Evolutionary conservation across 2,797 vertebrate genomes (phyloP).

Genomic region (Ibycter americanus): DNA sequence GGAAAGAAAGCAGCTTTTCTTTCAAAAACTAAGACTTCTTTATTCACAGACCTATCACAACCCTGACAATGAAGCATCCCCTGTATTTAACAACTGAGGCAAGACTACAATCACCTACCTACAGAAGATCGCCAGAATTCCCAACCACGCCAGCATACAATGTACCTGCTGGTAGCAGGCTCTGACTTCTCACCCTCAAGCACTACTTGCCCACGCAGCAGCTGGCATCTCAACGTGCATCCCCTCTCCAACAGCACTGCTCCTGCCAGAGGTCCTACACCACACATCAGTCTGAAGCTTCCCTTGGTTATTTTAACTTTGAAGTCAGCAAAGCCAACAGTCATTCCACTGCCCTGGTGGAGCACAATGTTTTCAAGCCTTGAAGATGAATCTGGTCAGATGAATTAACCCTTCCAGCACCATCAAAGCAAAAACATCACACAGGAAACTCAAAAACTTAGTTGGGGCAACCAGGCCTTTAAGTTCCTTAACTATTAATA

Average conservation of each 20-base stretch:
- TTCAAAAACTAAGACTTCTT: not conserved
- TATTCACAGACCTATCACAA: not conserved
- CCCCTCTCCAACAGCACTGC: not conserved
- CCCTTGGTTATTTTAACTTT: not conserved
- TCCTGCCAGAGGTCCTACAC: not conserved
- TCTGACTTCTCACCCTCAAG: not conserved
- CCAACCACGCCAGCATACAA: not conserved
- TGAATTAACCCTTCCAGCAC: not conserved
- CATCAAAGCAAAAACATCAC: not conserved
- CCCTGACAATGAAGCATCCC: not conserved
- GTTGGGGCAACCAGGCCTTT: not conserved
- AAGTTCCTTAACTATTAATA: not conserved
- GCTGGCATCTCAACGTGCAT: not conserved
- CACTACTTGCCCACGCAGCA: no score
- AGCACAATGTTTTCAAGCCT: not conserved
- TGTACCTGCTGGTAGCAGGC: not conserved
- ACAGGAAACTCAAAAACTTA: not conserved
- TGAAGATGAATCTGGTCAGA: not conserved
- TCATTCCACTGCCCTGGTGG: not conserved
- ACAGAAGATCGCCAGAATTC: rapidly evolving
- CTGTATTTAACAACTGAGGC: not conserved
- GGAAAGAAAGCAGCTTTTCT: not conserved
- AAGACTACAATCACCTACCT: not conserved
- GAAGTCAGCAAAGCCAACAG: not conserved
- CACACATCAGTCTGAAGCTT: not conserved